phyloP scores from a whole-genome alignment of 2,113 vertebrate genomes.

The Setophaga kirtlandii region DNA sequence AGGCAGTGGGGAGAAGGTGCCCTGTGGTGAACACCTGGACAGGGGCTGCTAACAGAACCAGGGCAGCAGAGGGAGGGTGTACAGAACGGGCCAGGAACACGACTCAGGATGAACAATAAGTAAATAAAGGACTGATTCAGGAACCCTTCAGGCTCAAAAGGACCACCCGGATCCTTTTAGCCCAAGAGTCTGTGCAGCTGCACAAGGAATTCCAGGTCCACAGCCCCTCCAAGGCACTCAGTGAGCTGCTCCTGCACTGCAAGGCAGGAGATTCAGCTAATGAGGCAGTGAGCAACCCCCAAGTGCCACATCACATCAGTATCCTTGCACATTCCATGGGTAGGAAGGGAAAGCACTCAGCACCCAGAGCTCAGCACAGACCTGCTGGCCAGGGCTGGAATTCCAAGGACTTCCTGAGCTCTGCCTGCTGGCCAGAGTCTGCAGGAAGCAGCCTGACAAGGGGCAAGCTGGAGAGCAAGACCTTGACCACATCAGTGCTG shows the following conservation, averaged over 20 bases:
- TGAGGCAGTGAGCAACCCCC: background rate
- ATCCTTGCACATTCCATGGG: background rate
- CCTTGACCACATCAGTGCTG: background rate
- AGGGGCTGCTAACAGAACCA: rapidly evolving
- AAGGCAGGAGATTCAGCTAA: background rate
- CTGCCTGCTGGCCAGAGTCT: background rate
- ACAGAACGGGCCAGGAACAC: rapidly evolving
- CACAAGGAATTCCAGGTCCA: background rate
- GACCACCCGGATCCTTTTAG: background rate
- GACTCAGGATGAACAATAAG: rapidly evolving
- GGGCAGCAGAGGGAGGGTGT: background rate
- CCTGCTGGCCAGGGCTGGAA: background rate
- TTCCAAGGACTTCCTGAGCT: background rate
- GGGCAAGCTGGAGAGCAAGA: background rate
- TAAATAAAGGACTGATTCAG: background rate
- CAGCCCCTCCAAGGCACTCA: background rate
- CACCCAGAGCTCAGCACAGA: background rate
- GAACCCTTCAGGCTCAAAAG: background rate
- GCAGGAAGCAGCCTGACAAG: background rate
- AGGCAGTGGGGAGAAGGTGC: rapidly evolving
- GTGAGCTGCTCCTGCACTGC: rapidly evolving
- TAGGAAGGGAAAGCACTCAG: background rate
- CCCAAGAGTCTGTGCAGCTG: background rate
- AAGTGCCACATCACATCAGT: background rate
- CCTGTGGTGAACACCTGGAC: background rate